Percentiles rank a stretch among this genome's conserved stretches.
These are phyloP conservation scores for Steinernema carpocapsae DNA, from an alignment of 2,888 invertebrate genomes.

Conservation along the genomic window DNA sequence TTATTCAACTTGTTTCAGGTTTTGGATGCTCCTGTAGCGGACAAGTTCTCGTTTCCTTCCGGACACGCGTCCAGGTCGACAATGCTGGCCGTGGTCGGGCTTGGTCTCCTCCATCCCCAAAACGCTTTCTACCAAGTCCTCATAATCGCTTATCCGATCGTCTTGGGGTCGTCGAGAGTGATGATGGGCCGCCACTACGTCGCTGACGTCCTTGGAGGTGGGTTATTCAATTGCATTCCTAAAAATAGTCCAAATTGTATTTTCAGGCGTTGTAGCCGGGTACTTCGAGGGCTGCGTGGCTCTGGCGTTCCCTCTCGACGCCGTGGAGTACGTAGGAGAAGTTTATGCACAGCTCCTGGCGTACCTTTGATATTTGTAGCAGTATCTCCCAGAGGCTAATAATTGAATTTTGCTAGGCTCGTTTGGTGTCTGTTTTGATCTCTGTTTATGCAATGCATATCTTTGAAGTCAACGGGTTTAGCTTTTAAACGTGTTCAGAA, in stretches of 20 bases:
- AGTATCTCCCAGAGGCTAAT: constrained; percentile 37
- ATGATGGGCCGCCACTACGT: constrained; percentile 85
- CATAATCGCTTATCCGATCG: constrained; percentile 70
- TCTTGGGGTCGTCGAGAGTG: constrained; percentile 80
- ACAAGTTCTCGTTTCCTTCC: constrained; percentile 90
- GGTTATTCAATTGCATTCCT: not conserved
- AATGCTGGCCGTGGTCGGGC: constrained; percentile 75
- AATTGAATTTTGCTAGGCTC: constrained; percentile 31
- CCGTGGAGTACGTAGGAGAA: constrained; percentile 39
- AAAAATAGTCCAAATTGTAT: not conserved
- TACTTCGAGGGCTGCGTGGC: constrained; percentile 47
- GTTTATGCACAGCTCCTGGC: constrained; percentile 35
- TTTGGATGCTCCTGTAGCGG: constrained; percentile 70
- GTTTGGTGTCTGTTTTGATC: no score
- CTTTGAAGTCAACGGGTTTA: no score
- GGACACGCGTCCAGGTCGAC: constrained; percentile 88
- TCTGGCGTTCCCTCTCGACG: constrained; percentile 39
- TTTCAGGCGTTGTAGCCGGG: constrained; percentile 46
- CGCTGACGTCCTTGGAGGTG: constrained; percentile 82
- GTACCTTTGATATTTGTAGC: not conserved
- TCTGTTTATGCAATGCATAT: no score
- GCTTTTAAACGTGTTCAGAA: no score
- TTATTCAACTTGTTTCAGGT: constrained; percentile 41
- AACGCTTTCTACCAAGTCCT: constrained; percentile 1
- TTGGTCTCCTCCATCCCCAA: not conserved